Conservation (phyloP, 2,113 vertebrate genomes). For the Macrotus californicus region DNA sequence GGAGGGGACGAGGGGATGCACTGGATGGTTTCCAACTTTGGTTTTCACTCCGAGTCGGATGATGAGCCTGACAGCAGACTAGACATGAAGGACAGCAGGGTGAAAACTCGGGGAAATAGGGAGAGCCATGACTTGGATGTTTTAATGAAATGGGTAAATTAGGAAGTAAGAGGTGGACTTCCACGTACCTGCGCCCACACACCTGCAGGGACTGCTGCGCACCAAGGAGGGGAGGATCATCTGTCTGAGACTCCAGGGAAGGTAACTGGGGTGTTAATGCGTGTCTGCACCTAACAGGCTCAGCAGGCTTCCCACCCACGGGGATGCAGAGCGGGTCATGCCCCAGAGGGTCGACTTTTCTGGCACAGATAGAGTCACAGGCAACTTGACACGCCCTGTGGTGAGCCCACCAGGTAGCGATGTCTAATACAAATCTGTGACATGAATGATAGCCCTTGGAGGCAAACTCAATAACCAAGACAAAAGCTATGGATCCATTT, state of each 20-base stretch:
- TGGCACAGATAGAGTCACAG: not conserved
- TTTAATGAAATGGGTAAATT: not conserved
- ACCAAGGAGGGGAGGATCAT: no score
- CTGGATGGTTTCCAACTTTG: not conserved
- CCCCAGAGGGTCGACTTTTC: not conserved
- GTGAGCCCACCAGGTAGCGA: not conserved
- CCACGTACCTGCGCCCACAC: rapidly evolving
- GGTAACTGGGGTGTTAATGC: rapidly evolving
- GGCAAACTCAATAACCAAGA: not conserved
- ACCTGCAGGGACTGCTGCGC: rapidly evolving
- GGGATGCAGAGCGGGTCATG: no score
- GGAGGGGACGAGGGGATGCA: not conserved
- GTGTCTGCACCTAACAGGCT: no score
- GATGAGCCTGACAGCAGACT: not conserved
- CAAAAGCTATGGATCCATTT: rapidly evolving
- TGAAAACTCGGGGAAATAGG: not conserved
- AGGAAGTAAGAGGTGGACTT: no score
- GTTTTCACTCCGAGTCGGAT: not conserved
- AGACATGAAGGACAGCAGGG: not conserved
- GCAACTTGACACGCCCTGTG: not conserved
- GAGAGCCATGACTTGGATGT: no score
- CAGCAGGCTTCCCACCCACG: rapidly evolving
- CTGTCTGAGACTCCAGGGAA: rapidly evolving
- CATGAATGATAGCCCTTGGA: not conserved
- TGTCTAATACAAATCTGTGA: not conserved